Conservation (phyloP, 2,113 vertebrate species). For the Pristiophorus japonicus region DNA sequence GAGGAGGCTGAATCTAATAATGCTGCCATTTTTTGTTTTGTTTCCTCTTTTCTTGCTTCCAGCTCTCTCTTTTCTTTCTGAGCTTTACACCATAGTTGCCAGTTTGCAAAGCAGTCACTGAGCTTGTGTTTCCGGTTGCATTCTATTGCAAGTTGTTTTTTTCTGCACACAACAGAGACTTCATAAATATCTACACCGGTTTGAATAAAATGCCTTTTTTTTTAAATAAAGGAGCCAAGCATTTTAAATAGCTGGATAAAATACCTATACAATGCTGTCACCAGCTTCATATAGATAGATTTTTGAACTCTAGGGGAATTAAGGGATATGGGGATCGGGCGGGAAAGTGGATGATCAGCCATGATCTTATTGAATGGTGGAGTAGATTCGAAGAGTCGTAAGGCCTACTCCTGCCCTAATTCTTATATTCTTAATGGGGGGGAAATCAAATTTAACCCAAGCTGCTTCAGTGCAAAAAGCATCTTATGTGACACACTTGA, state of each 20-base stretch:
- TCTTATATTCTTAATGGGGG: background rate
- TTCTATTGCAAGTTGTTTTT: conserved; percentile 62
- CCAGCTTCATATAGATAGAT: background rate
- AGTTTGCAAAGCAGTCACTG: conserved; percentile 61
- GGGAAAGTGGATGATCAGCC: too few relatives aligned
- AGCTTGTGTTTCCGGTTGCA: conserved; percentile 65
- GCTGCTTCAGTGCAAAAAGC: background rate
- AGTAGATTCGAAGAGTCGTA: too few relatives aligned
- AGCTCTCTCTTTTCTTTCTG: conserved; percentile 60
- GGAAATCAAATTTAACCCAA: background rate
- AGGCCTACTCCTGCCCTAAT: too few relatives aligned
- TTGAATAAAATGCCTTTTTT: background rate
- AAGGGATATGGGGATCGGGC: too few relatives aligned
- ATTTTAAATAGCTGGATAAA: background rate
- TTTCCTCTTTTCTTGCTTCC: conserved; percentile 66
- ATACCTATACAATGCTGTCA: background rate
- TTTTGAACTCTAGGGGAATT: too few relatives aligned
- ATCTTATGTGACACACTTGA: background rate
- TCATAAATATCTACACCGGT: background rate
- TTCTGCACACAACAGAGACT: conserved; percentile 53
- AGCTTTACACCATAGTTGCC: conserved; percentile 66
- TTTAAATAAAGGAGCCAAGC: background rate
- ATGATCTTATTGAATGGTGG: too few relatives aligned
- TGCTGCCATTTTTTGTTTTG: conserved; percentile 69
- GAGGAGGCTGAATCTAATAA: conserved; percentile 63